Base-by-base conservation (phyloP, 2,797 vertebrate genomes). In the Gymnoscopelus braueri region DNA sequence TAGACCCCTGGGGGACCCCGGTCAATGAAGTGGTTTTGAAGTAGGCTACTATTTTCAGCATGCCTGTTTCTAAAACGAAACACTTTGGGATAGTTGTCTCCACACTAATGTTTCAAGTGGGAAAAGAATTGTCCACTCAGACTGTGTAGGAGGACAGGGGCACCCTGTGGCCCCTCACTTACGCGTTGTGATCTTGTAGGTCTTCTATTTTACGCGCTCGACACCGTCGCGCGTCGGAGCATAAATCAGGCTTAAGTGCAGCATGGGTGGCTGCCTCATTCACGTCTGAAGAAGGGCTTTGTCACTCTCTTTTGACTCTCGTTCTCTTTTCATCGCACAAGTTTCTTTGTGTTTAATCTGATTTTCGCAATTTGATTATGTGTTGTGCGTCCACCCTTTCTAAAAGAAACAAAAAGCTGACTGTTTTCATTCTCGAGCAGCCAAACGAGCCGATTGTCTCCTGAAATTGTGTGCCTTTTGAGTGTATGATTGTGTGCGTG, bases 271-370 rank as follows among this genome's bases (percentile, higher is more conserved):
- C 35, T 5, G 1, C 52, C 65, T 56, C 1, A 3, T 60, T 63
- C 49, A 26, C 0, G 3, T 44, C 60, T 71, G 15, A 84, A 35
- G 15, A 84, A 35, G 26, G 44, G 61, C 49, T 24, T 57, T 12
- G 39, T 50, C 52, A 67, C n/a, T 72, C 14, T 73, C 49, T 15
- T 66, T 10, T 63, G 23, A 3, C 60, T 50, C 23, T 3, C 9
- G 2, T 67, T 26, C 26, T 66, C 60, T 67, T 19, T 57, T 5
- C 24, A 5, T 44, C 29, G 3, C 63, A 4, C 29, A 23, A 39
- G 63, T 5, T 39, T 12, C 10, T 64, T 35, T 44, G 63, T 35
- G 51, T 44, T 64, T 19, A 53, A 64, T 64, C 51, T 12, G 32
- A 23, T 64, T 64, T 19, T 19, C 29, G 2, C 53, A 12, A 64